phyloP scores from a whole-genome alignment of 2,888 invertebrate genomes.

The Mechanitis messenoides region DNA sequence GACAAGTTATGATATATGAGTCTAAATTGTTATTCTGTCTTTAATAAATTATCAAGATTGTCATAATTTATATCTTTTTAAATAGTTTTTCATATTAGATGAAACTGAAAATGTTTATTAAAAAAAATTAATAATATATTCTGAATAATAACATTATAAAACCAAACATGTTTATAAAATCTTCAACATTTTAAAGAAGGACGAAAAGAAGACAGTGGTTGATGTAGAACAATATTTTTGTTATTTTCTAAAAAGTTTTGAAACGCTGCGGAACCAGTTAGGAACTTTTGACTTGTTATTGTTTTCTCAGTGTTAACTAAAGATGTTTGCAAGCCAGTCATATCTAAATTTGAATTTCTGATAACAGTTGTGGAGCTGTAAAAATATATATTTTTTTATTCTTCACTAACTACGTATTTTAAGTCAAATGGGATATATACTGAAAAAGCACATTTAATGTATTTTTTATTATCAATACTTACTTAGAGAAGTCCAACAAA shows the following conservation, averaged over 20 bases:
- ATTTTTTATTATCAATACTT: conserved; percentile 14
- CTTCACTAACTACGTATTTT: no score
- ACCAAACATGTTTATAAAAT: conserved; percentile 6
- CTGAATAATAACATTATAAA: no score
- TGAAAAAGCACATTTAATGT: no score
- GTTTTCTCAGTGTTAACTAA: conserved; percentile 10
- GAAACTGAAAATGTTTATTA: conserved; percentile 7
- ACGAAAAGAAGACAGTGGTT: conserved; percentile 2
- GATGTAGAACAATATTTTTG: conserved; percentile 35
- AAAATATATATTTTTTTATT: conserved; percentile 7
- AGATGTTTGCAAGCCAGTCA: conserved; percentile 9
- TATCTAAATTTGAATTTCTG: conserved; percentile 13
- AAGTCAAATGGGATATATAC: no score
- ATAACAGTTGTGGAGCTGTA: conserved; percentile 18
- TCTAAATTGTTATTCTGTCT: no score
- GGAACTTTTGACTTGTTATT: conserved; percentile 40
- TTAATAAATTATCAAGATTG: no score
- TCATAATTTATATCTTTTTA: no score
- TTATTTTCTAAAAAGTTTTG: conserved; percentile 51
- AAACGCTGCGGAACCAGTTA: conserved; percentile 58
- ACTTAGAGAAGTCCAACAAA: conserved; percentile 53
- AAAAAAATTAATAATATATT: no score
- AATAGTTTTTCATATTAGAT: no score
- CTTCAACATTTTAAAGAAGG: conserved; percentile 1
- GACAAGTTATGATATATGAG: no score